These are phyloP conservation scores for Brachionus rotundiformis DNA, from an alignment of 1,140 invertebrate species.

Conservation along the genomic window DNA sequence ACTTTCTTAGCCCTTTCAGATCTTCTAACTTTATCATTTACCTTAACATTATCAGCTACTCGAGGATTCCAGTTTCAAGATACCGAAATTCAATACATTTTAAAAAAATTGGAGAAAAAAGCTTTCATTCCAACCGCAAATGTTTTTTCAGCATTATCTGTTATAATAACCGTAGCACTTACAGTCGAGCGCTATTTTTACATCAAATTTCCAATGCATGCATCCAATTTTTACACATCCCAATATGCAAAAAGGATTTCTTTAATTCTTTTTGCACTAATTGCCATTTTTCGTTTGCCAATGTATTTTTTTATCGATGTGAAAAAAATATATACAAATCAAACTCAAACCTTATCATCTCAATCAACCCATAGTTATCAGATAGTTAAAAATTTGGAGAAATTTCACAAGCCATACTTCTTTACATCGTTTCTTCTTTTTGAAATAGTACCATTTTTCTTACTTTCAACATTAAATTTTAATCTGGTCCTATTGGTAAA, in stretches of 20 bases:
- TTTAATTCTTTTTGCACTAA: background rate
- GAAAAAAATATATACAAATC: background rate
- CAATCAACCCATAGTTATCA: background rate
- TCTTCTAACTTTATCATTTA: conserved; percentile 56
- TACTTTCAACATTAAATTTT: conserved; percentile 43
- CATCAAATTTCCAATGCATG: conserved; percentile 46
- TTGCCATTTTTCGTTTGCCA: conserved; percentile 16
- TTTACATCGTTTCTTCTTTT: conserved; percentile 22
- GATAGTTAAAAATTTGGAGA: background rate
- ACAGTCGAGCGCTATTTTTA: conserved; percentile 59
- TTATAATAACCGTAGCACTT: conserved; percentile 58
- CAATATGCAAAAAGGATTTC: conserved; percentile 15
- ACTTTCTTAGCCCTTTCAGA: conserved; percentile 58
- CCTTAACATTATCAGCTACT: conserved; percentile 55
- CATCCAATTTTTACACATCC: conserved; percentile 34
- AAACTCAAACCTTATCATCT: no score
- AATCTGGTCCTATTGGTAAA: conserved; percentile 39
- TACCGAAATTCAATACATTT: conserved; percentile 53
- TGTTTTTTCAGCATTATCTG: conserved; percentile 57
- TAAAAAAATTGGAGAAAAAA: conserved; percentile 55
- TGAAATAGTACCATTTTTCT: conserved; percentile 46
- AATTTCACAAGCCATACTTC: conserved; percentile 37
- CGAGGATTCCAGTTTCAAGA: conserved; percentile 54
- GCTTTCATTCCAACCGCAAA: conserved; percentile 58
- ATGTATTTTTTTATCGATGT: conserved; percentile 47